Base-by-base conservation (phyloP, 2,888 invertebrate species). In the Euproctis similis region DNA sequence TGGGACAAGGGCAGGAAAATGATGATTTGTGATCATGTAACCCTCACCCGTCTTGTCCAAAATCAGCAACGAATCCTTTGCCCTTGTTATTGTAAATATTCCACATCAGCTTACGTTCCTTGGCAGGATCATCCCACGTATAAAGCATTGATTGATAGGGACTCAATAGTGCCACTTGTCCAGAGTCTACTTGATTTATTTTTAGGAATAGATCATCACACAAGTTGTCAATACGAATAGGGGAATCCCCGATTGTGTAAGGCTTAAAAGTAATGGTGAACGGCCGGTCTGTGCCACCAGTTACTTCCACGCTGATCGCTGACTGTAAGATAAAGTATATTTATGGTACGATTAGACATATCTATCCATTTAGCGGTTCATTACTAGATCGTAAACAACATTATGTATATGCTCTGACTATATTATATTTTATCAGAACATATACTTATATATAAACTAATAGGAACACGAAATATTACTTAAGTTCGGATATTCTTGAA, bases 41-140 rank as follows among this genome's bases (percentile, higher is more conserved):
- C n/a, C 22, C 71, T 73, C 46, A 87, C 87, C 87, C 86, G 46
- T 89, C 92, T 69, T 90, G 91, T 35, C 80, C 85, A 47, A 93
- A 90, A 50, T 90, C 89, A n/a, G 92, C 90, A 1, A 87, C 73
- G 51, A 89, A 92, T 30, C 92, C 92, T 39, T 89, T 87, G 16
- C 89, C 89, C 59, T 91, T 91, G 48, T 92, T 90, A 48, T 92
- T 92, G 63, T 93, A 94, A 8, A 93, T 89, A 59, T 93, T 94
- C 94, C 94, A 94, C 46, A 91, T 81, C 2, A 95, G 76, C 27
- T 87, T 87, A 36, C 93, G 81, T 8, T 90, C 88, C 30, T 90
- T 89, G 0, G 88, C 88, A 0, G 94, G 94, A 64, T 95, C 93
- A 52, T 94, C 94, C 94, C 94, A 95, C 0, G 94, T 94, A 59